Evolutionary conservation across 2,113 vertebrate species (phyloP).

Genomic region (Phyllostomus hastatus): DNA sequence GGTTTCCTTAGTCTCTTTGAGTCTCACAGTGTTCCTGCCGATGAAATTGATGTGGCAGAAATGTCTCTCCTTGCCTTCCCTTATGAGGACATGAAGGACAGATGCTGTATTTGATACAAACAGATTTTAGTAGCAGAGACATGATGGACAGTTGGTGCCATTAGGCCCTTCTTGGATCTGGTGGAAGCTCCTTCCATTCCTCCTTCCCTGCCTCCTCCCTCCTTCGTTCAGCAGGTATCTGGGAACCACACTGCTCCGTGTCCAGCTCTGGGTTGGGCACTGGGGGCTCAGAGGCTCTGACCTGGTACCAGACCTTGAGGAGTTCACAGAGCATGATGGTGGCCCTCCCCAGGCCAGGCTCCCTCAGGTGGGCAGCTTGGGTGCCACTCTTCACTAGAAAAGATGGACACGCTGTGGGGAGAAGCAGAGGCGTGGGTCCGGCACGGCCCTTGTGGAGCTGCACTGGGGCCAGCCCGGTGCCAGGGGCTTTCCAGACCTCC

Average conservation of each 20-base stretch:
- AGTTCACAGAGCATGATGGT: not conserved
- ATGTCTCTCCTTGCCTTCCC: not conserved
- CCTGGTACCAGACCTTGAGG: not conserved
- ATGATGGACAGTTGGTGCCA: not conserved
- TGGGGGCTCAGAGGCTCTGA: not conserved
- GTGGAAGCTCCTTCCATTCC: not conserved
- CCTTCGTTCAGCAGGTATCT: not conserved
- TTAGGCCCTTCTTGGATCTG: not conserved
- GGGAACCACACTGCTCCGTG: not conserved
- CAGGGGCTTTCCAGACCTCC: not conserved
- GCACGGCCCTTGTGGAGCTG: rapidly evolving
- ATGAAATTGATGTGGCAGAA: not conserved
- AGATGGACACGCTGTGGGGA: not conserved
- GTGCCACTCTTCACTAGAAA: not conserved
- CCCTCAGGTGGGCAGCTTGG: not conserved
- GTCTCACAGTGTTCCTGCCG: not conserved
- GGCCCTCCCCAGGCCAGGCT: not conserved
- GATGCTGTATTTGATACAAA: not conserved
- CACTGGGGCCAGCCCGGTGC: rapidly evolving
- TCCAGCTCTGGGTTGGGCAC: not conserved
- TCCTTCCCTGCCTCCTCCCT: not conserved
- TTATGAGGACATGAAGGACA: not conserved
- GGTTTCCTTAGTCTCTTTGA: not conserved
- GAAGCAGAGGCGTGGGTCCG: not conserved
- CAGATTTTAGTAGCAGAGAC: not conserved